Base-by-base conservation (phyloP, 2,113 vertebrate genomes). In the Boleophthalmus pectinirostris region DNA sequence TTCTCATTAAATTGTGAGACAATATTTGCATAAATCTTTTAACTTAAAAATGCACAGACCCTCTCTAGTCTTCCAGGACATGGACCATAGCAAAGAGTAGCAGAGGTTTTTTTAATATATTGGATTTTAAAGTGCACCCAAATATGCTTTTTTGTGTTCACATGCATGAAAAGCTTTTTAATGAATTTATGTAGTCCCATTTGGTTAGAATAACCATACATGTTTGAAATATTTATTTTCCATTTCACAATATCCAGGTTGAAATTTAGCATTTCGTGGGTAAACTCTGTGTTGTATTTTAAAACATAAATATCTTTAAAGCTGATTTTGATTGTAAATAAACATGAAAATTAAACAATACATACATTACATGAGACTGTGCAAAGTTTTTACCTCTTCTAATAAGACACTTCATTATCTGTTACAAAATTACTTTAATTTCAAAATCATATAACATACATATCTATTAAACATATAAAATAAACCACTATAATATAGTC, bases 351-450 rank as follows among this genome's bases (percentile, higher is more conserved):
- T 54, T 12, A 15, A 79, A 74, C 63, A 86, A 85, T 89, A 92
- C 79, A 89, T 89, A 79, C 86, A 83, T 75, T 87, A 90, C 83
- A 90, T 72, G 82, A 81, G 82, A 89, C 81, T 90, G 88, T 91
- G 89, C 91, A 80, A 89, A 83, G 86, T 66, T 69, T 79, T 88
- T 82, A 83, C 69, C 74, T 85, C 74, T 79, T 87, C 88, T 89
- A 89, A 86, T 92, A 92, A 94, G 92, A 93, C 93, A 94, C 92
- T 92, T 93, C 83, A 91, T 92, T 84, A 91, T 93, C 89, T 92
- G 90, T 93, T 94, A 94, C 88, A 94, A 94, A 94, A 94, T 88
- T 88, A 93, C 83, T 90, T 92, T 91, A 87, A 90, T 90, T 89
- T 92, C 91, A 79, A 93, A 92, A 91, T 92, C 85, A 91, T 91